These are phyloP conservation scores for Otocyon megalotis DNA, from an alignment of 2,113 vertebrate species.

Conservation along the genomic window DNA sequence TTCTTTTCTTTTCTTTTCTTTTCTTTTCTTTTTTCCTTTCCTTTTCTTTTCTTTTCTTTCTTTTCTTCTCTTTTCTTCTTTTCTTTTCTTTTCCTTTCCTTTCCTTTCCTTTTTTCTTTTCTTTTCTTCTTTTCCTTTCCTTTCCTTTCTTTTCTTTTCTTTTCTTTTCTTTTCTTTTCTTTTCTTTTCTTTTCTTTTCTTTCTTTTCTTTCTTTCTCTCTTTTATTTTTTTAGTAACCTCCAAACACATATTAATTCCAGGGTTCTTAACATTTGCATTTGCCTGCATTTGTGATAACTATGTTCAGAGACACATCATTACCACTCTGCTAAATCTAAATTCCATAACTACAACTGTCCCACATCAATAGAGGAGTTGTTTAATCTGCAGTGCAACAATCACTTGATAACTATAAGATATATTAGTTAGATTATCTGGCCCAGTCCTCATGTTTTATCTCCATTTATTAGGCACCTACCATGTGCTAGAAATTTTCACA, in stretches of 20 bases:
- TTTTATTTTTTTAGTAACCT: slow-evolving; percentile 3
- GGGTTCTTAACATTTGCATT: slow-evolving; percentile 6
- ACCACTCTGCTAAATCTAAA: not conserved
- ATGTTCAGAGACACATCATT: not conserved
- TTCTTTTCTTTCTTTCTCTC: not conserved
- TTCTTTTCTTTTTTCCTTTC: no score
- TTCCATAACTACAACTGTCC: not conserved
- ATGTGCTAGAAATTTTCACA: not conserved
- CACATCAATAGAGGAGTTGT: not conserved
- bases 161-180: no score
- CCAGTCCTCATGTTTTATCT: not conserved
- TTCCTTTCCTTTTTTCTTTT: no score
- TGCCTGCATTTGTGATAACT: not conserved
- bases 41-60: no score
- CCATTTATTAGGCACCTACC: not conserved
- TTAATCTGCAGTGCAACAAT: not conserved
- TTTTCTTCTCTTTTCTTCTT: accelerated
- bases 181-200: no score
- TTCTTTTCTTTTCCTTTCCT: no score
- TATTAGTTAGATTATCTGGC: not conserved
- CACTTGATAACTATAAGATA: not conserved
- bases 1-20: no score
- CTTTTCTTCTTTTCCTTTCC: no score
- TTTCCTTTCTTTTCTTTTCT: no score
- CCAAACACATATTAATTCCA: not conserved